Base-by-base conservation (phyloP, 2,888 invertebrate genomes). In the Torymus tubicola region DNA sequence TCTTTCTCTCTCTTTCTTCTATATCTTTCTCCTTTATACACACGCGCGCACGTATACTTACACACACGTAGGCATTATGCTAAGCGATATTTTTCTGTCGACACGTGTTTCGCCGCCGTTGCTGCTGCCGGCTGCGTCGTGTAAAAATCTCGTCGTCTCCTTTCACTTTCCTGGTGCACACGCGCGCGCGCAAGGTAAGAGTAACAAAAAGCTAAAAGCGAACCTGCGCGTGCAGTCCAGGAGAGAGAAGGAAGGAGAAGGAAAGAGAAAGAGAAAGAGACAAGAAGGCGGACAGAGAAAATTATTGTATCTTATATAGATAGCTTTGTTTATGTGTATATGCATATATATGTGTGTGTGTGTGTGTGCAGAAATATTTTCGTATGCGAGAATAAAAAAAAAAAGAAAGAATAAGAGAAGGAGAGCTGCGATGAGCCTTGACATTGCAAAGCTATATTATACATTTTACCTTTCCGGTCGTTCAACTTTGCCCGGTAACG, bases 401-500 rank as follows among this genome's bases (percentile, higher is more conserved):
- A 42, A 18, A 52, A 50, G 71, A 72, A 11, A 53, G 52, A 55
- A 14, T 2, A 13, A 13, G 52, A 2, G 14, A 18, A 53, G 18
- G 12, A 58, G 21, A 18, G 61, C 21, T 24, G 13, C 12, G 60
- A 60, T 14, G 70, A 24, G 50, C 63, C 64, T 60, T 71, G 76
- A 76, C 80, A 71, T 75, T 80, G 70, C 24, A 16, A 14, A 21
- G 60, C 18, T 67, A 70, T 67, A 70, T 70, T 58, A 31, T 57
- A 71, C 55, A 71, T 75, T 76, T 71, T 76, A 64, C 58, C 21
- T 50, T 67, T 13, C 4, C 67, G 81, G 77, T 81, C 81, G 77
- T 81, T 81, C 77, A 81, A 77, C 81, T 77, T 72, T 72, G 63
- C 58, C 52, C 73, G 60, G 60, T 73, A 81, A 78, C 78, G 81